Conservation (phyloP, 2,888 invertebrate species). For the Pycnomerus fuliginosus region DNA sequence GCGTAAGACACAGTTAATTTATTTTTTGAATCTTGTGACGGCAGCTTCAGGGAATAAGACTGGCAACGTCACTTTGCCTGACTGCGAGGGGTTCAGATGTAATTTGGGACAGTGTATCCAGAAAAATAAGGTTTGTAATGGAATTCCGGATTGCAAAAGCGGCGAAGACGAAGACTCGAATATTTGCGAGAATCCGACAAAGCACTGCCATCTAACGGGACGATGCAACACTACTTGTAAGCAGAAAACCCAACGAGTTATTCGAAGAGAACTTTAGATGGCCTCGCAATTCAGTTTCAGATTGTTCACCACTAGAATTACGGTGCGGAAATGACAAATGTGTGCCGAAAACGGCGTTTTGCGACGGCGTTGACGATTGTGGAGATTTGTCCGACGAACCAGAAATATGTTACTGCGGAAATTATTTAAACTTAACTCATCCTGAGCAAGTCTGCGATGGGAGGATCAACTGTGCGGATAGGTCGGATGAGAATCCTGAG, state of each 20-base stretch:
- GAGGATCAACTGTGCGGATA: slow-evolving; percentile 72
- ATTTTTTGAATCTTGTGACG: not conserved
- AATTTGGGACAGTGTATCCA: slow-evolving; percentile 67
- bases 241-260: too few relatives aligned
- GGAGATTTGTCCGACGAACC: slow-evolving; percentile 74
- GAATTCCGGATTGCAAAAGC: slow-evolving; percentile 67
- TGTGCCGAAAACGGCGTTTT: slow-evolving; percentile 67
- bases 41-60: too few relatives aligned
- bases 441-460: slow-evolving; percentile 76
- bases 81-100: slow-evolving; percentile 67
- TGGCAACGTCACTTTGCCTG: too few relatives aligned
- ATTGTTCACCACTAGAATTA: slow-evolving; percentile 63
- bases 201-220: slow-evolving; percentile 36
- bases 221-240: too few relatives aligned
- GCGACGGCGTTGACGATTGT: slow-evolving; percentile 68
- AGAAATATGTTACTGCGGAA: slow-evolving; percentile 61
- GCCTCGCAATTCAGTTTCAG: too few relatives aligned
- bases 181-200: slow-evolving; percentile 49
- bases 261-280: too few relatives aligned
- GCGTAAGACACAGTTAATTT: too few relatives aligned
- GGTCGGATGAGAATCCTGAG: slow-evolving; percentile 70
- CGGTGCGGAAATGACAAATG: slow-evolving; percentile 69
- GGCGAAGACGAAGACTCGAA: slow-evolving; percentile 64
- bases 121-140: slow-evolving; percentile 64
- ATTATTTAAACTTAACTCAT: slow-evolving; percentile 66